A percentile compares a stretch with the other conserved stretches of the same genome.
phyloP scores from a whole-genome alignment of 2,113 vertebrate species.

The Laticauda laticaudata region DNA sequence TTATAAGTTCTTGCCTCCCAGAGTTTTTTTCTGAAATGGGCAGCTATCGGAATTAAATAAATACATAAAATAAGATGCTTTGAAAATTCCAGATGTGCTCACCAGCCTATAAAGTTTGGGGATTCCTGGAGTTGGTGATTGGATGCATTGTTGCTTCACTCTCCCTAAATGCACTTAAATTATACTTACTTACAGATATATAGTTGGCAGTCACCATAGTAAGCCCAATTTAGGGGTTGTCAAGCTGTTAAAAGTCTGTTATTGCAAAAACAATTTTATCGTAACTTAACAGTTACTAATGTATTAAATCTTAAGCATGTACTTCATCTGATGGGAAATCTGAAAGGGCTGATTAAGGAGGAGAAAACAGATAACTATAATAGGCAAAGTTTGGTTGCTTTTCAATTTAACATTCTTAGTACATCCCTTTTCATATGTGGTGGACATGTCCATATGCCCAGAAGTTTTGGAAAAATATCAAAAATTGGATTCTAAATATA shows the following conservation, averaged over 20 bases:
- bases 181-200: neutral
- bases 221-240: neutral
- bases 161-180: neutral
- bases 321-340: neutral
- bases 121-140: neutral
- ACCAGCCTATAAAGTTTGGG: neutral
- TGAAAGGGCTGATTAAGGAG: neutral
- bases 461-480: too few relatives aligned
- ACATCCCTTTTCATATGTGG: neutral
- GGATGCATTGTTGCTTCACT: neutral
- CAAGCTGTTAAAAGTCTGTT: neutral
- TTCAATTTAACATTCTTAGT: neutral
- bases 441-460: too few relatives aligned
- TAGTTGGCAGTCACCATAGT: neutral
- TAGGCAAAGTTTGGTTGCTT: neutral
- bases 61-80: neutral
- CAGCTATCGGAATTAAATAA: neutral
- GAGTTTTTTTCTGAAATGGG: neutral
- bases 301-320: neutral
- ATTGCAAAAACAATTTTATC: neutral
- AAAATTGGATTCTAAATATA: too few relatives aligned
- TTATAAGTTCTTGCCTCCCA: neutral
- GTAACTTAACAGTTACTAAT: neutral
- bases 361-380: neutral
- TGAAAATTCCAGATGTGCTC: neutral